Evolutionary conservation across 2,888 invertebrate genomes (phyloP).

Genomic region (Metalampra italica): DNA sequence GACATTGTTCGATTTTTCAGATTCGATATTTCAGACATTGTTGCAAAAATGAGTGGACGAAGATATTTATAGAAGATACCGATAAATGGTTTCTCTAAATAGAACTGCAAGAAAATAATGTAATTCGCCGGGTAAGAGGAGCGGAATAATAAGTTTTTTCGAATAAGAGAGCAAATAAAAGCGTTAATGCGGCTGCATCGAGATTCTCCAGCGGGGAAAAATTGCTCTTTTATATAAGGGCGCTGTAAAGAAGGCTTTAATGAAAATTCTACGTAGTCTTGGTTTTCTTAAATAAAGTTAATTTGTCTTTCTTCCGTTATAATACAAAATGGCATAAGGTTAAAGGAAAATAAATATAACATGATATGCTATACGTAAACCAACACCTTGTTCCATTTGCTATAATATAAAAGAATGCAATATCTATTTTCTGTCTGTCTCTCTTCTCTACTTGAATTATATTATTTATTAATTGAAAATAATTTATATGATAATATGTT

Average conservation of each 20-base stretch:
- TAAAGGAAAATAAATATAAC: too few species aligned
- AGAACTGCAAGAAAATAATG: conserved; percentile 60
- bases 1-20: too few species aligned
- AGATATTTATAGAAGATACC: conserved; percentile 10
- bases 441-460: too few species aligned
- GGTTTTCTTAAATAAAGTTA: conserved; percentile 42
- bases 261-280: conserved; percentile 62
- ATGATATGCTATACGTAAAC: too few species aligned
- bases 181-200: conserved; percentile 73
- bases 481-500: too few species aligned
- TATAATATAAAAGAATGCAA: too few species aligned
- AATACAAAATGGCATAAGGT: too few species aligned
- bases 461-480: too few species aligned
- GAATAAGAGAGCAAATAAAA: conserved; percentile 69
- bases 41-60: conserved; percentile 1
- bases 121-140: conserved; percentile 63
- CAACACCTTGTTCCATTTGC: too few species aligned
- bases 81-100: conserved; percentile 46
- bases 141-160: conserved; percentile 72
- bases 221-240: conserved; percentile 69
- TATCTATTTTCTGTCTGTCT: too few species aligned
- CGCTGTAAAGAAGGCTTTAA: conserved; percentile 64
- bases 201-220: conserved; percentile 69
- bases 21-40: too few species aligned
- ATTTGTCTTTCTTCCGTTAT: conserved; percentile 26